Evolutionary conservation across 1,140 invertebrate species (phyloP).

Genomic region (Trinorchestia longiramus): DNA sequence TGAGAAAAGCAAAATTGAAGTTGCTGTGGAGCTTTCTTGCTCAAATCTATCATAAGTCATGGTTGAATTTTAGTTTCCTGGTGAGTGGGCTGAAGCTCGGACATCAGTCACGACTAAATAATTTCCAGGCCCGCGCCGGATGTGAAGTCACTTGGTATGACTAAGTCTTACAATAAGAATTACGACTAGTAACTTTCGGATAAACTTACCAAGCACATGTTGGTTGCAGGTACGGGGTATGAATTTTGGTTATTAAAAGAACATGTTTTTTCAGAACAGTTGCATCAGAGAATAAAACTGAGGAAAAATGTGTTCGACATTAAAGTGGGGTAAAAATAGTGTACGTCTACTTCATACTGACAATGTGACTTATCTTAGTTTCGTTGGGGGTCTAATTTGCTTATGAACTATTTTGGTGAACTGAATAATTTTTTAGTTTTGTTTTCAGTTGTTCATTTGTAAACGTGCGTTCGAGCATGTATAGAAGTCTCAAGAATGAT

Average conservation of each 20-base stretch:
- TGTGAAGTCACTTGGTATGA: too few species aligned
- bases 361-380: background rate
- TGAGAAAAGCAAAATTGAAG: background rate
- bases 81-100: background rate
- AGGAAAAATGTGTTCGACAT: background rate
- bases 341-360: background rate
- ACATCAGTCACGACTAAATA: background rate
- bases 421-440: background rate
- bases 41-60: background rate
- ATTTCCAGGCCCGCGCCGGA: background rate
- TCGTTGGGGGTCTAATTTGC: background rate
- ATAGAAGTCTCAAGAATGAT: background rate
- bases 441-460: background rate
- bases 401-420: background rate
- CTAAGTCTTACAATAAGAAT: background rate
- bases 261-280: background rate
- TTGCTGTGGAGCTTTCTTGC: background rate
- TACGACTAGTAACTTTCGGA: background rate
- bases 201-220: background rate
- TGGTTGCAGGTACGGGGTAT: background rate
- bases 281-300: background rate
- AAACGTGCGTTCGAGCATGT: too few species aligned
- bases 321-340: background rate
- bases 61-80: background rate
- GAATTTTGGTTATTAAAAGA: background rate